Percentiles rank a stretch among this genome's conserved stretches.
These are phyloP conservation scores for Sicus ferrugineus DNA, from an alignment of 2,888 invertebrate species.

Conservation along the genomic window DNA sequence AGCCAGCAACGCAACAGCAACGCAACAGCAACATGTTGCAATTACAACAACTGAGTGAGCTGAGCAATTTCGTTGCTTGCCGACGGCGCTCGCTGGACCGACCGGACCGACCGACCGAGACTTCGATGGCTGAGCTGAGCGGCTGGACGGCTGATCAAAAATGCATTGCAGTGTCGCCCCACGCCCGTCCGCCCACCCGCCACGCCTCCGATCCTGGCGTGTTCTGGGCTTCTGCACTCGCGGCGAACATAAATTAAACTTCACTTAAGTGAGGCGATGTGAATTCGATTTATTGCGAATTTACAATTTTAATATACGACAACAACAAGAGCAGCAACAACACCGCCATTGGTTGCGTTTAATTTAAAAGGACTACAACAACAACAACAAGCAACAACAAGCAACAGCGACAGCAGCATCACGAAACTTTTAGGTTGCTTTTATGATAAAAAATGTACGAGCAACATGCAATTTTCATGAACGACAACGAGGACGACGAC, in stretches of 20 bases:
- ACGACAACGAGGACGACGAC: not conserved
- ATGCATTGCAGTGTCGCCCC: not conserved
- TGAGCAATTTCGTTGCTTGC: conserved; percentile 20
- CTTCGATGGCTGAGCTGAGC: not conserved
- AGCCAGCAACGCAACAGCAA: not conserved
- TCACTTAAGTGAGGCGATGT: conserved; percentile 27
- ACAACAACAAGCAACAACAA: not conserved
- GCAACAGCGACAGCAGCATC: not conserved
- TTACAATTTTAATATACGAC: conserved; percentile 31
- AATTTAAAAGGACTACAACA: conserved; percentile 1
- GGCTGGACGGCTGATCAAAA: not conserved
- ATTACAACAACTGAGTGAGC: conserved; percentile 28
- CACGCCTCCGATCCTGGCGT: not conserved
- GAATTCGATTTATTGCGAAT: conserved; percentile 33
- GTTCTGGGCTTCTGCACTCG: not conserved
- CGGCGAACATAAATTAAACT: conserved; percentile 23
- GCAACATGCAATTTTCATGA: conserved; percentile 24
- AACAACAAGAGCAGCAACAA: conserved; percentile 18
- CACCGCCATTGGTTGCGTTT: not conserved
- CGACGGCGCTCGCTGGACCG: not conserved
- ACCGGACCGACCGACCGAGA: not conserved
- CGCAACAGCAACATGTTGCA: conserved; percentile 15
- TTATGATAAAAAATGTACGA: conserved; percentile 27
- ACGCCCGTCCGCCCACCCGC: not conserved
- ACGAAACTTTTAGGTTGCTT: not conserved